Conservation (phyloP, 2,113 vertebrate genomes). For the Pelusios castaneus region DNA sequence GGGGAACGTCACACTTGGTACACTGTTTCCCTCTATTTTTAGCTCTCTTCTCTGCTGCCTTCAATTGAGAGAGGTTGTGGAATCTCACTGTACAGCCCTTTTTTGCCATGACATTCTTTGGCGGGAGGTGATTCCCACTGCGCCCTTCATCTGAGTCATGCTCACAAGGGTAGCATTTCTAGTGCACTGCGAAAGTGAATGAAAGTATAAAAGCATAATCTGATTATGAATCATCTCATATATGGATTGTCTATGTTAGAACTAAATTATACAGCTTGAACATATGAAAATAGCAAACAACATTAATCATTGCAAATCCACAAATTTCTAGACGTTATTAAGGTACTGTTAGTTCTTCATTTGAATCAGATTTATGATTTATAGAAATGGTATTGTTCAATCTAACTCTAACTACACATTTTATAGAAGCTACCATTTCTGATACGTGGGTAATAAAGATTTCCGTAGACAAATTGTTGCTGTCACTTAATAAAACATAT, state of each 20-base stretch:
- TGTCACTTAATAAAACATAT: background rate
- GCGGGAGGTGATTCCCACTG: background rate
- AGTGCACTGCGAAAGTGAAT: background rate
- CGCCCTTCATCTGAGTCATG: background rate
- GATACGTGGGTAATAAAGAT: background rate
- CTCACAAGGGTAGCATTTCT: background rate
- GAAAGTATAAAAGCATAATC: background rate
- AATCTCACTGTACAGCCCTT: background rate
- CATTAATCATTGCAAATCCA: background rate
- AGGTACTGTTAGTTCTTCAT: constrained; percentile 21
- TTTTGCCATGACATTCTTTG: background rate
- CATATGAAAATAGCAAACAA: background rate
- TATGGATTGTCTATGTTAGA: background rate
- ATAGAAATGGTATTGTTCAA: constrained; percentile 29
- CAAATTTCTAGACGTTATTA: background rate
- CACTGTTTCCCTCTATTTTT: background rate
- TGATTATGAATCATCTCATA: background rate
- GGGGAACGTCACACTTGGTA: background rate
- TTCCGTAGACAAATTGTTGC: background rate
- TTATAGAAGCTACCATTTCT: background rate
- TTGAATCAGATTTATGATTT: constrained; percentile 7
- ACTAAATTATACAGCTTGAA: background rate
- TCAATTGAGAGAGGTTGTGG: background rate
- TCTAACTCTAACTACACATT: background rate
- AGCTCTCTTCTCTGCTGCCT: background rate